Evolutionary conservation across 2,888 invertebrate species (phyloP).

Genomic region (Podotricha telesiphe): DNA sequence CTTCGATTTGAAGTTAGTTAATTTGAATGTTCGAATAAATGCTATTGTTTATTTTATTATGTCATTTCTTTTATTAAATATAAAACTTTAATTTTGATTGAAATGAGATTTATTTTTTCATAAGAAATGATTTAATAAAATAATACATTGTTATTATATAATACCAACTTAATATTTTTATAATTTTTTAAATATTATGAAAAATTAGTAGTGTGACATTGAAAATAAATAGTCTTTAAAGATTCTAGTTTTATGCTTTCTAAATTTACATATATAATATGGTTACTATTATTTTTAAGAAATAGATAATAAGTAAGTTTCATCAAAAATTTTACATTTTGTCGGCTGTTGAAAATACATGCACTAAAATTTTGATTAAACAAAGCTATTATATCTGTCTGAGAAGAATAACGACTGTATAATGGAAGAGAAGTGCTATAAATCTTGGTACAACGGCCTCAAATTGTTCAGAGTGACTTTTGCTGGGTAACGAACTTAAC

Average conservation of each 20-base stretch:
- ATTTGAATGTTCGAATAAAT: too few relatives aligned
- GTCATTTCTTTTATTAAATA: too few relatives aligned
- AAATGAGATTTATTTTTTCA: too few relatives aligned
- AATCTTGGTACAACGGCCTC: constrained; percentile 38
- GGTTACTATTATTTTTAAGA: too few relatives aligned
- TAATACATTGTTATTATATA: too few relatives aligned
- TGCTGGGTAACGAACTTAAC: constrained; percentile 59
- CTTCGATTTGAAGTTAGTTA: too few relatives aligned
- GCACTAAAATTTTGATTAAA: constrained; percentile 24
- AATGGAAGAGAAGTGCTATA: constrained; percentile 36
- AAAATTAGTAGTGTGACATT: not conserved
- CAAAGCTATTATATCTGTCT: constrained; percentile 37
- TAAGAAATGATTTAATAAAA: too few relatives aligned
- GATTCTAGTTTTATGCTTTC: not conserved
- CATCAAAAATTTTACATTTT: constrained; percentile 16
- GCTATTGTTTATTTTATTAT: too few relatives aligned
- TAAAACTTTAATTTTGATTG: too few relatives aligned
- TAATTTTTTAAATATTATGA: too few relatives aligned
- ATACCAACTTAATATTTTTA: too few relatives aligned
- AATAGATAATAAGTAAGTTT: too few relatives aligned
- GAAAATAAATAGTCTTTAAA: not conserved
- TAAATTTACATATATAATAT: not conserved
- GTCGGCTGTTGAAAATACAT: constrained; percentile 6
- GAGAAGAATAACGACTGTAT: constrained; percentile 33
- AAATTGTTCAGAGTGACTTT: constrained; percentile 63